Conservation (phyloP, 2,797 vertebrate genomes). For the Sardinella longiceps region DNA sequence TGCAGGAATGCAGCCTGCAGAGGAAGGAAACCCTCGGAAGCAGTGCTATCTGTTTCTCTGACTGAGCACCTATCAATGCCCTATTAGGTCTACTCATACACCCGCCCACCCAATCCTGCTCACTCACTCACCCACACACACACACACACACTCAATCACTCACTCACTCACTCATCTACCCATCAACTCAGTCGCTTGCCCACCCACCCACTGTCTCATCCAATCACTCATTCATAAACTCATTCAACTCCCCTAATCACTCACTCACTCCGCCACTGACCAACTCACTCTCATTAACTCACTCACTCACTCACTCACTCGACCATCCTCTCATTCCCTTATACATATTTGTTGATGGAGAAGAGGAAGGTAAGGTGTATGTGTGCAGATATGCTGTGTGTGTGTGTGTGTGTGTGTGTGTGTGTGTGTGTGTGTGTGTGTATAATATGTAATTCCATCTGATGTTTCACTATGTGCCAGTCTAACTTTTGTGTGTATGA, state of each 20-base stretch:
- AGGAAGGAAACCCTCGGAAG: conserved; percentile 74
- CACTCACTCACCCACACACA: conserved; percentile 39
- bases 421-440: neutral
- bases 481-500: neutral
- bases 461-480: neutral
- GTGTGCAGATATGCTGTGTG: neutral
- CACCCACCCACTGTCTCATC: no score
- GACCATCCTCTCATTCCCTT: neutral
- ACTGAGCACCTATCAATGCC: conserved; percentile 59
- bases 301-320: conserved; percentile 40
- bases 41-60: conserved; percentile 66
- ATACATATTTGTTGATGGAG: conserved; percentile 56
- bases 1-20: conserved; percentile 72
- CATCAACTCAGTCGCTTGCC: no score
- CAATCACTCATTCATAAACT: conserved; percentile 28
- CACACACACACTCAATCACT: neutral
- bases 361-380: conserved; percentile 38
- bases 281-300: conserved; percentile 38
- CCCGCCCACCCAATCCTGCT: neutral
- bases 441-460: neutral
- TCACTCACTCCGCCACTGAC: conserved; percentile 43
- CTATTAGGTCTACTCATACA: conserved; percentile 57
- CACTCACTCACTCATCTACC: conserved; percentile 38
- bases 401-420: neutral
- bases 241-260: conserved; percentile 31